Base-by-base conservation (phyloP, 2,797 vertebrate species). In the Epinephelus coioides region DNA sequence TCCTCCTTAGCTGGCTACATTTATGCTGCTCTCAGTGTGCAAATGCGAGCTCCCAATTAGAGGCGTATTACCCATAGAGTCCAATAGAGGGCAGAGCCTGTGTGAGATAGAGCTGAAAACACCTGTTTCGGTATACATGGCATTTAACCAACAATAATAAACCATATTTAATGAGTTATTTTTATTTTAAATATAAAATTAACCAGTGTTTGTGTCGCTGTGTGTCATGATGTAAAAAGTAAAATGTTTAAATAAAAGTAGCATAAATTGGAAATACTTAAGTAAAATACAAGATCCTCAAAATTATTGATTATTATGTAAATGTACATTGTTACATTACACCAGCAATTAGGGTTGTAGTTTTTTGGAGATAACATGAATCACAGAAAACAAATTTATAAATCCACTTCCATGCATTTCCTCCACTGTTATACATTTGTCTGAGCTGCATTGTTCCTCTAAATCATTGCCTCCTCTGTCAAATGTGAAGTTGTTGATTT, bases 401-500 rank as follows among this genome's bases (percentile, higher is more conserved):
- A 73, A 21, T 50, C 7, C 23, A 59, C 49, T 72, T 47, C 27
- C 21, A 30, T 68, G 13, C 18, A 34, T 47, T 53, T 53, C 27
- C 17, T 49, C 1, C 19, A 13, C 60, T 68, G 27, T 34, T 64
- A 66, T 69, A 17, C 23, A 67, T 77, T 76, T 70, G n/a, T 73
- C 21, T 51, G 25, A 17, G 49, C 49, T 75, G 50, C 69, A 51
- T 76, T 81, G 49, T 56, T 90, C 68, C 60, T 56, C 68, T 64
- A 79, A 79, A 83, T 72, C 81, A 77, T 64, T 50, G 76, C 67
- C 73, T 73, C 69, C n/a, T 64, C 72, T 88, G 83, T 89, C 77
- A 78, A 62, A 78, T 68, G 67, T 81, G 70, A 85, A 82, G 78
- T 40, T n/a, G 70, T 75, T 83, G 66, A 74, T 88, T 89, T 83